Base-by-base conservation (phyloP, 2,113 vertebrate genomes). In the Poecilia latipinna region DNA sequence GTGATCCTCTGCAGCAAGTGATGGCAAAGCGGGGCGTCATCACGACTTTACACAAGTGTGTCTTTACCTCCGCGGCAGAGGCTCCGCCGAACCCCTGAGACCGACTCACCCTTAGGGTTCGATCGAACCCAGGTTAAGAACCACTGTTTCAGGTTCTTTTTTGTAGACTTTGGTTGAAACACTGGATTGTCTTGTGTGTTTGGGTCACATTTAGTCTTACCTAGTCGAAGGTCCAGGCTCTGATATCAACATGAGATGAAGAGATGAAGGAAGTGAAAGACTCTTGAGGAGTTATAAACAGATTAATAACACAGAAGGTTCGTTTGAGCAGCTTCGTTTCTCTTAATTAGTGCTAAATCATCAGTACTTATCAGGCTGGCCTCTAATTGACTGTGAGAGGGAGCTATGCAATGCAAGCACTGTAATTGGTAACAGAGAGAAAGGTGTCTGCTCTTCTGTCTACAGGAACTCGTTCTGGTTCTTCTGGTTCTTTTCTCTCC, bases 341-440 rank as follows among this genome's bases (percentile, higher is more conserved):
- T 89, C 92, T 92, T 89, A 88, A 92, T 93, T 93, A 94, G 90
- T 80, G 86, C 82, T 88, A 84, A 92, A 94, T 92, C 88, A 91
- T 88, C 82, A 63, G 82, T 61, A 68, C 80, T 90, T 92, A 92
- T 90, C 88, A 86, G 82, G 72, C 70, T 63, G 80, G 22, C 73
- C 19, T 29, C 84, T 94, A 94, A 95, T 93, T 93, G 90, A 91
- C 93, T 91, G 83, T 83, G 91, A 89, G 91, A 75, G 87, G 57
- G 72, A 88, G 78, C 82, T 73, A 72, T 91, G 86, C 79, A 86
- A 85, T 88, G 89, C 88, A 88, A 74, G 76, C 76, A 79, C 88
- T 89, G 83, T 92, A 92, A 92, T 92, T 92, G 90, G 91, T 91
- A 89, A 86, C 85, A 83, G 79, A 77, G 72, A 74, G 71, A 79